Conservation (phyloP, 2,797 vertebrate species). For the Alectoris magna region DNA sequence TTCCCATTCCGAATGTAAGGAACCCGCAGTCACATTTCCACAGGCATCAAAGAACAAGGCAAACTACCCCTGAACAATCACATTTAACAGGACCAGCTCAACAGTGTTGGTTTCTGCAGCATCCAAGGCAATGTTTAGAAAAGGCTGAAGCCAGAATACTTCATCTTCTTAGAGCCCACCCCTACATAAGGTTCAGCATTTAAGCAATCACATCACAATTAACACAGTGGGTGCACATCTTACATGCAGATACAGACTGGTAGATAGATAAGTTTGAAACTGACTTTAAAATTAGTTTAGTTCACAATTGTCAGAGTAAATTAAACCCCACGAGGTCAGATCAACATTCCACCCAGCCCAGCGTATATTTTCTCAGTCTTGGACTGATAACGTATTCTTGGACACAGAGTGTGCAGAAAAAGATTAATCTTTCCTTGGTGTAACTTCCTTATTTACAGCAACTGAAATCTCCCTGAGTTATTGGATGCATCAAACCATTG, state of each 20-base stretch:
- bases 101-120: not conserved
- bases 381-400: not conserved
- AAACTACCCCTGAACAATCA: not conserved
- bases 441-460: slow-evolving; percentile 41
- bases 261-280: not conserved
- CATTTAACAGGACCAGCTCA: rapidly evolving
- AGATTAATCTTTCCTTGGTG: not conserved
- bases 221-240: not conserved
- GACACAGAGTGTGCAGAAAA: not conserved
- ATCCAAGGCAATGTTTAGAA: not conserved
- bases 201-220: not conserved
- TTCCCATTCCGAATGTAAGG: not conserved
- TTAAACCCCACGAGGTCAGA: not conserved
- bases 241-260: not conserved
- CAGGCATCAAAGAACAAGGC: not conserved
- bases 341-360: not conserved
- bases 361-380: not conserved
- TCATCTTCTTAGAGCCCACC: not conserved
- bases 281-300: not conserved
- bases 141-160: not conserved
- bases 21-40: not conserved
- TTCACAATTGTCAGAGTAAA: not conserved
- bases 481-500: not conserved
- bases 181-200: not conserved
- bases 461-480: slow-evolving; percentile 67